Percentiles rank a stretch among this genome's conserved stretches.
phyloP scores from a whole-genome alignment of 2,888 invertebrate species.

The Melieria crassipennis region DNA sequence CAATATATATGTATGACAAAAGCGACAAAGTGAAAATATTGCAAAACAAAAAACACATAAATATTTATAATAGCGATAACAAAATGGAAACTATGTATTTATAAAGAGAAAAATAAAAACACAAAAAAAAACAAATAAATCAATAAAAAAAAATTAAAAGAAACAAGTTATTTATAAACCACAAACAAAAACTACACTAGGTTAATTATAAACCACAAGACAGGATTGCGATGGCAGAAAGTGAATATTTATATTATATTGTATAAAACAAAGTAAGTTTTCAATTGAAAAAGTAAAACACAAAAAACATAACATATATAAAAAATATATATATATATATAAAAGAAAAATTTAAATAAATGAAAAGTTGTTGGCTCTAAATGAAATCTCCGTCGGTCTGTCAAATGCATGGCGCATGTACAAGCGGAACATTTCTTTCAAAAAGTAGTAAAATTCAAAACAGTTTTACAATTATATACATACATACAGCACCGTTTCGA shows the following conservation, averaged over 20 bases:
- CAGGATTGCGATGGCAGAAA: slow-evolving; percentile 1
- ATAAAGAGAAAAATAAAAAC: slow-evolving; percentile 21
- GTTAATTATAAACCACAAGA: neutral
- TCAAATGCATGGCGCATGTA: neutral
- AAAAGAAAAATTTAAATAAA: slow-evolving; percentile 19
- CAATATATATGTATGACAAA: neutral
- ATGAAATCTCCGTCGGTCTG: neutral
- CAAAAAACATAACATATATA: neutral
- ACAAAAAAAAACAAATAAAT: slow-evolving; percentile 29
- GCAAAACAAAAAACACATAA: slow-evolving; percentile 29
- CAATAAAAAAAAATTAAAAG: slow-evolving; percentile 7
- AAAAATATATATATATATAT: slow-evolving; percentile 13
- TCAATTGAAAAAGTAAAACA: slow-evolving; percentile 1
- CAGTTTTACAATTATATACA: slow-evolving; percentile 19
- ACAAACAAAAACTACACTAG: slow-evolving; percentile 1
- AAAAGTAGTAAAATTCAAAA: neutral
- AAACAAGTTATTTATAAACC: slow-evolving; percentile 18
- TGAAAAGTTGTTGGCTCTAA: neutral
- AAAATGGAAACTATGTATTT: slow-evolving; percentile 13
- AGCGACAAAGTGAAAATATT: neutral
- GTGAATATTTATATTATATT: neutral
- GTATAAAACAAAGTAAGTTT: neutral
- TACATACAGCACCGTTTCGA: too few species aligned
- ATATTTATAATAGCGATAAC: slow-evolving; percentile 6
- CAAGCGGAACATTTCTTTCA: neutral